Evolutionary conservation across 1,140 invertebrate genomes (phyloP).

Genomic region (Mycetomoellerius zeteki): DNA sequence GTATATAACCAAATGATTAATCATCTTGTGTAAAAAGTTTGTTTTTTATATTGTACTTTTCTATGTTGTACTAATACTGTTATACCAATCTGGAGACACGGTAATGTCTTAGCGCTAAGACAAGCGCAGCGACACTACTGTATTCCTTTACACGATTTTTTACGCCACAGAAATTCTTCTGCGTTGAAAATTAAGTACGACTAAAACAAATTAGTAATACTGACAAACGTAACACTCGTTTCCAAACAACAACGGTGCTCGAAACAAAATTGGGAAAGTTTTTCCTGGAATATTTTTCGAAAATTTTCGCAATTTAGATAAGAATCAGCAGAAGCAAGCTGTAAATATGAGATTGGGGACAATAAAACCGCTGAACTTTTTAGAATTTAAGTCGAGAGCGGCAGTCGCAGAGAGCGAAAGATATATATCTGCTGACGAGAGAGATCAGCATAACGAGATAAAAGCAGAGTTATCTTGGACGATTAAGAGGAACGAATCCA

Average conservation of each 20-base stretch:
- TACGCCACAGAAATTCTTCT: not conserved
- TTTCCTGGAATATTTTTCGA: not conserved
- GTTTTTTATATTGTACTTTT: not conserved
- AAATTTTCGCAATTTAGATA: slow-evolving; percentile 52
- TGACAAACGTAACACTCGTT: not conserved
- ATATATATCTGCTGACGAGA: slow-evolving; percentile 41
- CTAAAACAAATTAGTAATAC: not conserved
- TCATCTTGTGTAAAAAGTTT: not conserved
- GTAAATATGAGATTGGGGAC: slow-evolving; percentile 43
- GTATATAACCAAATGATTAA: not conserved
- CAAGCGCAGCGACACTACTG: too few species aligned
- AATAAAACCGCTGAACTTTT: slow-evolving; percentile 46
- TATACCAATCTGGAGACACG: not conserved
- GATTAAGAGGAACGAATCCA: slow-evolving; percentile 56
- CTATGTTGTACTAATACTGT: not conserved
- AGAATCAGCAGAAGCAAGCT: not conserved
- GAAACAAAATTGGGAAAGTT: not conserved
- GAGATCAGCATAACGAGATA: slow-evolving; percentile 61
- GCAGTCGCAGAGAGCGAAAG: not conserved
- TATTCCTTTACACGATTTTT: not conserved
- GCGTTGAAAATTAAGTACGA: not conserved
- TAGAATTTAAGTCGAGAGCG: slow-evolving; percentile 26
- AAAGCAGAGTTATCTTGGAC: slow-evolving; percentile 41
- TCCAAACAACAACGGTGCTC: not conserved
- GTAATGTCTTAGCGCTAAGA: too few species aligned